These are phyloP conservation scores for Mythimna lalbum DNA, from an alignment of 2,888 invertebrate species.

Conservation along the genomic window DNA sequence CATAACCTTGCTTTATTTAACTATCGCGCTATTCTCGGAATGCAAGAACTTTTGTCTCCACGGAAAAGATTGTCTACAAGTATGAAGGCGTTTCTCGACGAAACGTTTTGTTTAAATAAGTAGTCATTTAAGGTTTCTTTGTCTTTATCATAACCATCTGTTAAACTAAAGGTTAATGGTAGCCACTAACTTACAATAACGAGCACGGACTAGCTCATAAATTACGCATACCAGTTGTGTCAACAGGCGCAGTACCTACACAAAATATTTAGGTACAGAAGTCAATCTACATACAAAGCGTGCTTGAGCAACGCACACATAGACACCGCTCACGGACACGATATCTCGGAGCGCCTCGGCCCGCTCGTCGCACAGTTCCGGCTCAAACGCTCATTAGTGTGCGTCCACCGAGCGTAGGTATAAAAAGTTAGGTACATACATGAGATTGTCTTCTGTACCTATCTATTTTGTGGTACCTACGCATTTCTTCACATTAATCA, in stretches of 20 bases:
- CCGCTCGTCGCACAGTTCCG: too few relatives aligned
- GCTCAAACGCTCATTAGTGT: too few relatives aligned
- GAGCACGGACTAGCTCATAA: conserved; percentile 19
- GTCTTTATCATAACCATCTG: conserved; percentile 12
- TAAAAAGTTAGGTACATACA: too few relatives aligned
- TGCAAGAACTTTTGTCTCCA: neutral
- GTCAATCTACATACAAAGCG: too few relatives aligned
- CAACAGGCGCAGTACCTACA: conserved; percentile 9
- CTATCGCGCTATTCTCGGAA: neutral
- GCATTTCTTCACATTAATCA: conserved; percentile 35
- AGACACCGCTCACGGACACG: too few relatives aligned
- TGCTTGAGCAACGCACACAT: too few relatives aligned
- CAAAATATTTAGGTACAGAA: too few relatives aligned
- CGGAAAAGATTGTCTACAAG: neutral
- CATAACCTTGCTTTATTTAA: neutral
- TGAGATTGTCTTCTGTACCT: too few relatives aligned
- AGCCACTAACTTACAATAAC: conserved; percentile 23
- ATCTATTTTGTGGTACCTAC: too few relatives aligned
- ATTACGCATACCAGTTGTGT: conserved; percentile 16
- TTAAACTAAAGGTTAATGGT: conserved; percentile 24
- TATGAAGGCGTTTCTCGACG: neutral
- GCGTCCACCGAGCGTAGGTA: too few relatives aligned
- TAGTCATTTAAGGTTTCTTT: neutral
- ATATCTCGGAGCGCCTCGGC: too few relatives aligned
- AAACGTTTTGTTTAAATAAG: neutral